A percentile compares a stretch with the other conserved stretches of the same genome.
phyloP scores from a whole-genome alignment of 92 coral and sea anemone species.

The Ricordea florida region DNA sequence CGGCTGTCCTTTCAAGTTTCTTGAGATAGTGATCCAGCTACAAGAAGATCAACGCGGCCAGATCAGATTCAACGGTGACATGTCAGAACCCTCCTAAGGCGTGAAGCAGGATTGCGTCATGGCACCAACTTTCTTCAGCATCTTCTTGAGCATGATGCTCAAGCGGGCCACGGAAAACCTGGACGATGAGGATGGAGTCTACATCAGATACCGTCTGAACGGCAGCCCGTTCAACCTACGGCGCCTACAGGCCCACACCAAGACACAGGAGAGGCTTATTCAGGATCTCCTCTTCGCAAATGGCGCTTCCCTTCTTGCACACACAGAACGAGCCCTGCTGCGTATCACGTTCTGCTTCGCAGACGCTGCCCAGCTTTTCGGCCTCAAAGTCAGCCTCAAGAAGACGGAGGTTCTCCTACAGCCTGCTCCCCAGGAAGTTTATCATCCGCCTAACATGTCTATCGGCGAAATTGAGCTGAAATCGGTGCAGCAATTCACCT shows the following conservation, averaged over 20 bases:
- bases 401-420: constrained; percentile 23
- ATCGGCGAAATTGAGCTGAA: not conserved
- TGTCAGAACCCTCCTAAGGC: not conserved
- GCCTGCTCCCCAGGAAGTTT: constrained; percentile 27
- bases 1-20: constrained; percentile 8
- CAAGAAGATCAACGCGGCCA: not conserved
- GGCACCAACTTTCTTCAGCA: constrained; percentile 1
- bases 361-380: constrained; percentile 13
- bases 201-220: constrained; percentile 16
- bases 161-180: constrained; percentile 26
- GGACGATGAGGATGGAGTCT: constrained; percentile 8
- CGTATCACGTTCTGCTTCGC: constrained; percentile 24
- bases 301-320: constrained; percentile 23
- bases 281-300: constrained; percentile 45
- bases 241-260: constrained; percentile 46
- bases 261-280: constrained; percentile 19
- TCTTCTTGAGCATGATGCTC: too few species aligned
- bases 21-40: not conserved
- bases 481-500: not conserved
- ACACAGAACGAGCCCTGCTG: constrained; percentile 22
- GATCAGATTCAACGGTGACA: not conserved
- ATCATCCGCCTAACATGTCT: not conserved
- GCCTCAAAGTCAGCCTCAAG: constrained; percentile 10
- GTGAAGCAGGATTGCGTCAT: constrained; percentile 4
- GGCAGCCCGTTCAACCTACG: constrained; percentile 46